These are phyloP conservation scores for Agrotis puta DNA, from an alignment of 2,888 invertebrate genomes.

Conservation along the genomic window DNA sequence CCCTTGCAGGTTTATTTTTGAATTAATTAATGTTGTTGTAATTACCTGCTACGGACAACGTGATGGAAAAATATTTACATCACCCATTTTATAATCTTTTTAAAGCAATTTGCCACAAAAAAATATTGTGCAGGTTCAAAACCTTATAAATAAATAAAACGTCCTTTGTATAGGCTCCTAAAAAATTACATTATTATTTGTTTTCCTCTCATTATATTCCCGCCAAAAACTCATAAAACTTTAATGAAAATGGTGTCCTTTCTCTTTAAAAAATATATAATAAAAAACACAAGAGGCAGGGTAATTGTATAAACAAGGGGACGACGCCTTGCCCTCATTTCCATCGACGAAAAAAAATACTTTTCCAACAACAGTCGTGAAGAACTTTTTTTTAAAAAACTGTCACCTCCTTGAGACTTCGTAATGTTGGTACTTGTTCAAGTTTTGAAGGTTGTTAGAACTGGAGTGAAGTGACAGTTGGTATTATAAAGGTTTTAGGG, in stretches of 20 bases:
- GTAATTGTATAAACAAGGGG: constrained; percentile 45
- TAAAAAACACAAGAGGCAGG: constrained; percentile 7
- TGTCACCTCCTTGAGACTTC: constrained; percentile 34
- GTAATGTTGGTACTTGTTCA: constrained; percentile 39
- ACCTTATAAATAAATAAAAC: too few relatives aligned
- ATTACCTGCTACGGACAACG: background rate
- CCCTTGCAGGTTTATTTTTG: background rate
- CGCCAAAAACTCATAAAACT: background rate
- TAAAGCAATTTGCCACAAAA: too few relatives aligned
- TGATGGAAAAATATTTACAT: background rate
- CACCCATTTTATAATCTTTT: background rate
- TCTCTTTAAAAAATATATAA: constrained; percentile 8
- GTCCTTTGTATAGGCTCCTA: too few relatives aligned
- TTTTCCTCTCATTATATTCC: background rate
- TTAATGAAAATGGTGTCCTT: constrained; percentile 11
- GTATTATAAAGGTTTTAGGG: constrained; percentile 11
- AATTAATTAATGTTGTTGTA: background rate
- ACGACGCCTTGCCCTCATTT: constrained; percentile 24
- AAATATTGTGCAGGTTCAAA: too few relatives aligned
- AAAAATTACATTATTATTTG: constrained; percentile 5
- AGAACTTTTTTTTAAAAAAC: constrained; percentile 24
- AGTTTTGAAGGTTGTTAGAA: constrained; percentile 28
- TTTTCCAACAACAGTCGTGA: constrained; percentile 12
- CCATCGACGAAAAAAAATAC: constrained; percentile 11
- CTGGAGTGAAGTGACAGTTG: constrained; percentile 38